Conservation (phyloP, 2,888 invertebrate genomes). For the Isoperla grammatica region DNA sequence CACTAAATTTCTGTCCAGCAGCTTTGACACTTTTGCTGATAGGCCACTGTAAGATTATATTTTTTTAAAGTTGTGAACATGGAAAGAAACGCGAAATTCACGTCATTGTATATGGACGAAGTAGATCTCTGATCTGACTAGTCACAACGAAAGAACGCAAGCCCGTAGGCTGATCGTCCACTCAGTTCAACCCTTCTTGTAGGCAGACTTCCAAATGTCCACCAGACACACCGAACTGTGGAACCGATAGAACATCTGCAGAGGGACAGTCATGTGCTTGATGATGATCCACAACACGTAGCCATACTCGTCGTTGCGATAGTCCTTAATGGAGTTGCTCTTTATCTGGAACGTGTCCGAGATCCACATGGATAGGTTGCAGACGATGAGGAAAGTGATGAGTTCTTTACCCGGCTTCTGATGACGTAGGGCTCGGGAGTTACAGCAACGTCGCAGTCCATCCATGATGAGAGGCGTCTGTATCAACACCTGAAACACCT, state of each 20-base stretch:
- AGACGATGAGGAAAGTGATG: constrained; percentile 67
- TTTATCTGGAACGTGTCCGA: constrained; percentile 61
- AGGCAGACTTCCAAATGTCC: constrained; percentile 72
- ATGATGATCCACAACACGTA: constrained; percentile 65
- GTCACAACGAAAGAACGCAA: too few species aligned
- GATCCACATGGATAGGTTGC: constrained; percentile 73
- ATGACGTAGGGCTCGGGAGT: constrained; percentile 54
- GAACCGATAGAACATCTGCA: constrained; percentile 73
- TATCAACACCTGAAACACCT: constrained; percentile 65
- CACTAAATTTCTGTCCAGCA: too few species aligned
- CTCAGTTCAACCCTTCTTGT: constrained; percentile 51
- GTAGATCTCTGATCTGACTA: too few species aligned
- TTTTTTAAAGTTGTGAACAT: too few species aligned
- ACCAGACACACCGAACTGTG: constrained; percentile 73
- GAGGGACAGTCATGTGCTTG: constrained; percentile 64
- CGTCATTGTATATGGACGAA: too few species aligned
- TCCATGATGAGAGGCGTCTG: constrained; percentile 71
- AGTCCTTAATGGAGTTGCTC: constrained; percentile 45
- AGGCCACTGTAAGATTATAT: too few species aligned
- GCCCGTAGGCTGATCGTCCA: too few species aligned
- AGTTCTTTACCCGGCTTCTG: constrained; percentile 69
- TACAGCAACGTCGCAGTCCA: constrained; percentile 67
- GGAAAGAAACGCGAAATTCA: too few species aligned
- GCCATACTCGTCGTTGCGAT: constrained; percentile 62
- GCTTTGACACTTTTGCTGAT: too few species aligned